A percentile compares a stretch with the other conserved stretches of the same genome.
phyloP scores from a whole-genome alignment of 2,113 vertebrate species.

The Chloroceryle aenea region DNA sequence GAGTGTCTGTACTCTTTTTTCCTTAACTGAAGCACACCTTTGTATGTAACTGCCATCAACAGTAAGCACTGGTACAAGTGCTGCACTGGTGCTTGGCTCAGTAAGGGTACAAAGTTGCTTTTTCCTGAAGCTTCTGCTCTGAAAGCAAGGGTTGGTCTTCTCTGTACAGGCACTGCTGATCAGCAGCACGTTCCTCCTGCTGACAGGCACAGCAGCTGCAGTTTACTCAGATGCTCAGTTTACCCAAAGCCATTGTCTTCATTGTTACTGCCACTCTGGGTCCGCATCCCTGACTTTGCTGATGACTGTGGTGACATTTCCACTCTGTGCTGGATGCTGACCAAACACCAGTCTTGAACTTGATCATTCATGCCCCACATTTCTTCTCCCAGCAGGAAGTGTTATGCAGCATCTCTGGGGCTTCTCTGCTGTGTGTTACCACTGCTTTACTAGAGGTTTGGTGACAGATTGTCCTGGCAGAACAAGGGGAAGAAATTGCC shows the following conservation, averaged over 20 bases:
- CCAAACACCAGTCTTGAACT: background rate
- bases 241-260: background rate
- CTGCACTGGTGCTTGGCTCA: background rate
- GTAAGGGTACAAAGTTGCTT: background rate
- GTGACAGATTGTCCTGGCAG: background rate
- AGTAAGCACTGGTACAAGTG: background rate
- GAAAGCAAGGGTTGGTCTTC: background rate
- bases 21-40: background rate
- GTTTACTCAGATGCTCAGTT: background rate
- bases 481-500: background rate
- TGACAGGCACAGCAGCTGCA: background rate
- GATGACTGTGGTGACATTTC: background rate
- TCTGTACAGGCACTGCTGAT: background rate
- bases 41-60: background rate
- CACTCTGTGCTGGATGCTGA: background rate
- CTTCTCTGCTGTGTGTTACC: background rate
- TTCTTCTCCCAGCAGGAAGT: background rate
- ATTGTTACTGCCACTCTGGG: background rate
- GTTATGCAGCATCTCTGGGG: background rate
- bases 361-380: background rate
- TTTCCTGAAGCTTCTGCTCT: background rate
- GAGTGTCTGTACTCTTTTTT: background rate
- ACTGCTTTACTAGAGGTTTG: background rate
- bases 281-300: background rate
- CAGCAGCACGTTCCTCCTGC: background rate